phyloP scores from a whole-genome alignment of 35 echinoderm and acorn worm species.

The Eucidaris tribuloides region DNA sequence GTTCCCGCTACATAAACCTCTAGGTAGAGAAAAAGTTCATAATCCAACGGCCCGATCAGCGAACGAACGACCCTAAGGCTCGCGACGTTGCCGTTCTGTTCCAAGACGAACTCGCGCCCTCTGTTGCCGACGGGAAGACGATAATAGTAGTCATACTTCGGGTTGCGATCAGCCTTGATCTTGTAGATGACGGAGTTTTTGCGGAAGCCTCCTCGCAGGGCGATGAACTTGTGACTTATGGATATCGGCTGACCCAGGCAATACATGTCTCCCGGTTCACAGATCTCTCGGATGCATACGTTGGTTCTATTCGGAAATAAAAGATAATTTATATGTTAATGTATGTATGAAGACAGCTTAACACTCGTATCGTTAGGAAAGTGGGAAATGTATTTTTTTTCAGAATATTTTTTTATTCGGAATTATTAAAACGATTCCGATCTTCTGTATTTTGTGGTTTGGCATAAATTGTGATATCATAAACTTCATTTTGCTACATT shows the following conservation, averaged over 20 bases:
- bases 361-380: too few relatives aligned
- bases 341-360: too few relatives aligned
- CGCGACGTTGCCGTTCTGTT: not conserved
- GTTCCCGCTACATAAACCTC: conserved; percentile 28
- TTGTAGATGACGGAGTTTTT: conserved; percentile 13
- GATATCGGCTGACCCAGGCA: conserved; percentile 15
- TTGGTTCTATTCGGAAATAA: too few relatives aligned
- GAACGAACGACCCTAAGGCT: conserved; percentile 19
- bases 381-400: too few relatives aligned
- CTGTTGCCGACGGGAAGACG: conserved; percentile 7
- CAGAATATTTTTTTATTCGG: too few relatives aligned
- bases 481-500: too few relatives aligned
- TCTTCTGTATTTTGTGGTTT: too few relatives aligned
- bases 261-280: conserved; percentile 20
- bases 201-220: conserved; percentile 9
- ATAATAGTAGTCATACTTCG: conserved; percentile 14
- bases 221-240: conserved; percentile 39
- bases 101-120: conserved; percentile 31
- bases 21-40: conserved; percentile 19
- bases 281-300: conserved; percentile 15
- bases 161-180: conserved; percentile 1
- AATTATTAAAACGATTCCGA: too few relatives aligned
- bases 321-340: too few relatives aligned
- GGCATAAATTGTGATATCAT: too few relatives aligned
- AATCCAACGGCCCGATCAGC: conserved; percentile 28